Evolutionary conservation across 2,888 invertebrate species (phyloP), one percentile per base, ranked within the genome.

Genomic region (Hyposoter didymator): DNA sequence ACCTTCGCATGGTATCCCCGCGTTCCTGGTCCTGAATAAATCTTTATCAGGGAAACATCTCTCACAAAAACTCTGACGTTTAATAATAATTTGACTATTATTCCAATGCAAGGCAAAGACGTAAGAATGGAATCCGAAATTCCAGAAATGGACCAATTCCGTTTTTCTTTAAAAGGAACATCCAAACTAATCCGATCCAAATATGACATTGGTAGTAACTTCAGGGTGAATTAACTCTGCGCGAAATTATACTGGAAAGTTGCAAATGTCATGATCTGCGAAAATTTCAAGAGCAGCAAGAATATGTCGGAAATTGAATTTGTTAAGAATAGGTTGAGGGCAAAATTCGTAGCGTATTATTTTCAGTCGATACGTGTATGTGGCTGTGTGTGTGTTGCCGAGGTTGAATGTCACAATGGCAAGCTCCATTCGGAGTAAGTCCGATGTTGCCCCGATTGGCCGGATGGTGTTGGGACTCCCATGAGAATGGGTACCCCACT

Each of bases 371-470:
- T 28, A 35, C 35, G 19, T 39, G 39, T 39, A 10, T 39, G 39
- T 39, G 39, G 47, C 22, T 76, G 72, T 66, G n/a, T n/a, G n/a
- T n/a, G n/a, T n/a, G n/a, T n/a, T n/a, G 59, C 62, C 52, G 64
- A 79, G 73, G 70, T 70, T 82, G 35, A 14, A 35, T 72, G 35
- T 62, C 35, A 79, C 62, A 74, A 70, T 43, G 64, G 66, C 52
- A 32, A 47, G 19, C 64, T 74, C 75, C 74, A 79, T 74, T 82
- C 79, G 72, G 78, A 82, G 22, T 66, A 43, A 70, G 78, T 28
- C 75, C 28, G 70, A 82, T 70, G 70, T 74, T 74, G 59, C 64
- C 66, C 64, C 28, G 52, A 72, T 52, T 52, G 49, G 43, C 59
- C 45, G 35, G 52, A 14, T 39, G 32, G 32, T 49, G 19, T n/a